These are phyloP conservation scores for Archips crataeganus DNA, from an alignment of 2,888 invertebrate genomes.

Conservation along the genomic window DNA sequence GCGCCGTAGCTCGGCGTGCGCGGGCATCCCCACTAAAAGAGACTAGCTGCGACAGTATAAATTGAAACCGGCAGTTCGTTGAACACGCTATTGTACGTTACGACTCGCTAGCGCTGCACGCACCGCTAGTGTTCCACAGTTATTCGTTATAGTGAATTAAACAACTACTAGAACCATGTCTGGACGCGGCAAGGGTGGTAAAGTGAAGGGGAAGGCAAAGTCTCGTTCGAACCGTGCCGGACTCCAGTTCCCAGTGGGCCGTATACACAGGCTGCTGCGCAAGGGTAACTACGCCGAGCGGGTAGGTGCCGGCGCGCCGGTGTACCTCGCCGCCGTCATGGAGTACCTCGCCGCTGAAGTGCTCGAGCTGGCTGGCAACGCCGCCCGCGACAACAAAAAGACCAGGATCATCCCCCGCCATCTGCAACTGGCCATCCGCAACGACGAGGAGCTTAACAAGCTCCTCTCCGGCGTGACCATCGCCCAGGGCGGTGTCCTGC, in stretches of 20 bases:
- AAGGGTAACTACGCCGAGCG: slow-evolving; percentile 87
- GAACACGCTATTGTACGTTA: background rate
- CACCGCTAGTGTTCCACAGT: background rate
- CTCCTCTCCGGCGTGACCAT: slow-evolving; percentile 91
- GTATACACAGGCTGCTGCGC: slow-evolving; percentile 84
- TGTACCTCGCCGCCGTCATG: slow-evolving; percentile 85
- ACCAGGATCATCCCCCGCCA: slow-evolving; percentile 91
- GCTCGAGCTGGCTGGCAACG: slow-evolving; percentile 87
- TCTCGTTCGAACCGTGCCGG: slow-evolving; percentile 85
- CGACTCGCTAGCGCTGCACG: background rate
- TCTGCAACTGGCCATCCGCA: slow-evolving; percentile 90
- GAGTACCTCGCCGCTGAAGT: slow-evolving; percentile 89
- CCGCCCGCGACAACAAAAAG: slow-evolving; percentile 89
- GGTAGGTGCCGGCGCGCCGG: slow-evolving; percentile 81
- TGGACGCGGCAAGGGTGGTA: slow-evolving; percentile 88
- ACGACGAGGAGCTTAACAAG: slow-evolving; percentile 92
- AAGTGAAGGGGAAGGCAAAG: slow-evolving; percentile 84
- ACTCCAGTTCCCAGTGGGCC: slow-evolving; percentile 85
- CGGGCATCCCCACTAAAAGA: slow-evolving; percentile 2
- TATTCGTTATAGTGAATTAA: background rate
- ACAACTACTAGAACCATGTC: background rate
- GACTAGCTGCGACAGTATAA: background rate
- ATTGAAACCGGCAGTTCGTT: background rate
- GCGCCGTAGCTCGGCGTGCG: background rate
- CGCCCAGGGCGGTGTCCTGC: slow-evolving; percentile 90